Evolutionary conservation across 2,113 vertebrate genomes (phyloP).

Genomic region (Orientallactaga bullata): DNA sequence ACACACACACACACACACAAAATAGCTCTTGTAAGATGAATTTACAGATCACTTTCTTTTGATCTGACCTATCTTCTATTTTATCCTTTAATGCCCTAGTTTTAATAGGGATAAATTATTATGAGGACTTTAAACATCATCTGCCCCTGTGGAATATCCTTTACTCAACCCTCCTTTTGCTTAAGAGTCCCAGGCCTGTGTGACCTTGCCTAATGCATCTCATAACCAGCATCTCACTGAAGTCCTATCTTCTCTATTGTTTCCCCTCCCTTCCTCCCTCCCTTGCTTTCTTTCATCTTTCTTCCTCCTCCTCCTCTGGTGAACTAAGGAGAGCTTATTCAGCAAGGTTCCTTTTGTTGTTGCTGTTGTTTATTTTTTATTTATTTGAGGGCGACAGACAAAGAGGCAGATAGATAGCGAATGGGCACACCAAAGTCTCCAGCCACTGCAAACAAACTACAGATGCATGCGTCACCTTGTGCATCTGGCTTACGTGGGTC

Average conservation of each 20-base stretch:
- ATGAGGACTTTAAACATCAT: background rate
- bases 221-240: background rate
- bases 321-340: background rate
- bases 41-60: background rate
- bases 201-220: background rate
- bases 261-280: background rate
- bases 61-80: background rate
- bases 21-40: background rate
- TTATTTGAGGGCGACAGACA: too few species aligned
- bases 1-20: too few species aligned
- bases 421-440: too few species aligned
- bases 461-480: too few species aligned
- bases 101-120: background rate
- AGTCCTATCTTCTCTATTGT: background rate
- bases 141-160: background rate
- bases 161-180: background rate
- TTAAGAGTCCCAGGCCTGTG: background rate
- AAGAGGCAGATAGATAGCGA: too few species aligned
- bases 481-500: too few species aligned
- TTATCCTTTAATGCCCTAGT: background rate
- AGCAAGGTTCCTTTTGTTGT: background rate
- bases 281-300: too few species aligned
- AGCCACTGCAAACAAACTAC: too few species aligned
- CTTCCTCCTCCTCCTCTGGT: background rate
- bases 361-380: too few species aligned